These are phyloP conservation scores for Biston stratarius DNA, from an alignment of 2,888 invertebrate species.

Conservation along the genomic window DNA sequence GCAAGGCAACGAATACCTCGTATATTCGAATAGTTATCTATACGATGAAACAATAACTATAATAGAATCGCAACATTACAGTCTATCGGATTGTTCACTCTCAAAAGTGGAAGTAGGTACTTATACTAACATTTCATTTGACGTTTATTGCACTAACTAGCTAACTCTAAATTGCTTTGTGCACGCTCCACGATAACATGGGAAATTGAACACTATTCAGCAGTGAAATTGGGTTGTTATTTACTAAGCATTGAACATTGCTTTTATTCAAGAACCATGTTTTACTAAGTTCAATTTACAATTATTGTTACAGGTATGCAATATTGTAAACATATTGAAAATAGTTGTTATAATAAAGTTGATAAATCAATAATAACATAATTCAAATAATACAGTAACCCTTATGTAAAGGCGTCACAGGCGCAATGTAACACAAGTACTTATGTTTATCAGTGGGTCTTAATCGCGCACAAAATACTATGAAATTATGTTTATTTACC, in stretches of 20 bases:
- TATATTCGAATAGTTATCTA: conserved; percentile 9
- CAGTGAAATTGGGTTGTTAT: conserved; percentile 41
- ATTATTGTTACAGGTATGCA: too few species aligned
- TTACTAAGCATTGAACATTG: conserved; percentile 20
- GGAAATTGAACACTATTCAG: conserved; percentile 62
- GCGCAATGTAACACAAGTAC: too few species aligned
- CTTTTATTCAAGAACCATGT: conserved; percentile 8
- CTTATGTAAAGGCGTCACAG: too few species aligned
- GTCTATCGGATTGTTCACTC: conserved; percentile 84
- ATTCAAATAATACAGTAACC: too few species aligned
- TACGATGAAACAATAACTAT: conserved; percentile 52
- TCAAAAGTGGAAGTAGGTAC: conserved; percentile 79
- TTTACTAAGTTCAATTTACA: not conserved
- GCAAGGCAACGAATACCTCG: conserved; percentile 1
- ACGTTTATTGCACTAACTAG: conserved; percentile 75
- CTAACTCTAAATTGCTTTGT: conserved; percentile 73
- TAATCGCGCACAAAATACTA: too few species aligned
- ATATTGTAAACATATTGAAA: too few species aligned
- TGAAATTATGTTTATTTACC: too few species aligned
- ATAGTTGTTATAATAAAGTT: too few species aligned
- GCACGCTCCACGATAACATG: conserved; percentile 55
- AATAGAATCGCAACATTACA: conserved; percentile 75
- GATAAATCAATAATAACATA: too few species aligned
- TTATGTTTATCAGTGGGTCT: too few species aligned
- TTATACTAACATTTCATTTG: conserved; percentile 55